Evolutionary conservation across 2,888 invertebrate genomes (phyloP).

Genomic region (Limnephilus marmoratus): DNA sequence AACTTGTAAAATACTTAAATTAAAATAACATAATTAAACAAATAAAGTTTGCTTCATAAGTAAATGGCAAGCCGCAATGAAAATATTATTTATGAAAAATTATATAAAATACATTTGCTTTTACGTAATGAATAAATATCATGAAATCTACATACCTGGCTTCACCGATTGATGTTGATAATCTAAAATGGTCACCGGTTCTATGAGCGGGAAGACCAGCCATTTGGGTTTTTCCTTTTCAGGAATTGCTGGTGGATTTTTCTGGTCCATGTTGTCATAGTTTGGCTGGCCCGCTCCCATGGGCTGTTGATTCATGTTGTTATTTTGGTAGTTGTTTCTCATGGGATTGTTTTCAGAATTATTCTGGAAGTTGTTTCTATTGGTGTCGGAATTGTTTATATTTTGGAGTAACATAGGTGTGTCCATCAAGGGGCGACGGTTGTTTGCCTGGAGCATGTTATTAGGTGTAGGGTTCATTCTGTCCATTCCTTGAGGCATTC

Average conservation of each 20-base stretch:
- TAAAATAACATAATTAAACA: not conserved
- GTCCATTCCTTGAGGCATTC: conserved; percentile 60
- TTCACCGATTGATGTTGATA: conserved; percentile 82
- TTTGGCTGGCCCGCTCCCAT: not conserved
- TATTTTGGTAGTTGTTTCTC: conserved; percentile 27
- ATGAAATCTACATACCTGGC: conserved; percentile 66
- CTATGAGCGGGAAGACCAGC: conserved; percentile 76
- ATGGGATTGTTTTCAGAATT: conserved; percentile 8
- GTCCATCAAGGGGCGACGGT: not conserved
- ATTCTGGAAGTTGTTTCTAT: not conserved
- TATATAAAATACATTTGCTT: not conserved
- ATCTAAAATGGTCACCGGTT: conserved; percentile 82
- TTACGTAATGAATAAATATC: not conserved
- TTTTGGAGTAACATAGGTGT: not conserved
- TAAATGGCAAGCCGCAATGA: not conserved
- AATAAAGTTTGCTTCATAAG: not conserved
- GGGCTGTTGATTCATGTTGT: not conserved
- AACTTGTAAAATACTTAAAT: not conserved
- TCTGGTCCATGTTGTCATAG: conserved; percentile 2
- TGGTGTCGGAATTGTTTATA: conserved; percentile 59
- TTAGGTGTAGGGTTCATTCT: conserved; percentile 36
- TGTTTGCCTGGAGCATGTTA: conserved; percentile 42
- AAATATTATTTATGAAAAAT: not conserved
- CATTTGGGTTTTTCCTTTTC: conserved; percentile 68
- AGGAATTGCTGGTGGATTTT: not conserved